These are phyloP conservation scores for Diplodus sargus DNA, from an alignment of 2,797 vertebrate species.

Conservation along the genomic window DNA sequence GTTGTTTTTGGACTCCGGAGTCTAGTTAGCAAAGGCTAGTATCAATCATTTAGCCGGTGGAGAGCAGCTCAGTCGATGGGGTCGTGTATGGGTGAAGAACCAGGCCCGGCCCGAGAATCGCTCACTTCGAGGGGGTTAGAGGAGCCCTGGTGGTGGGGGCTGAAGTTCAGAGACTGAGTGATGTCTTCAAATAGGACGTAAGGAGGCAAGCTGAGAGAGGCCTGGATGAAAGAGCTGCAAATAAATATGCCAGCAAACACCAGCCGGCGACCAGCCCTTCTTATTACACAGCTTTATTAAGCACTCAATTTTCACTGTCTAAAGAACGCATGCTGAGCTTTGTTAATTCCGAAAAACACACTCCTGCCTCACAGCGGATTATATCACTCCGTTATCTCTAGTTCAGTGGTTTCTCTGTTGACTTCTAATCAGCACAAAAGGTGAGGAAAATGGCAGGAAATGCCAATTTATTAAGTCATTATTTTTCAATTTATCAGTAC, in stretches of 20 bases:
- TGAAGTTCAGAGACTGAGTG: conserved; percentile 54
- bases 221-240: conserved; percentile 32
- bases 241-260: conserved; percentile 49
- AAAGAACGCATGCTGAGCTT: conserved; percentile 59
- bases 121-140: conserved; percentile 51
- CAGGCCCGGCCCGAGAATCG: conserved; percentile 54
- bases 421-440: conserved; percentile 38
- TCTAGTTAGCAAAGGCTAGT: conserved; percentile 75
- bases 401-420: conserved; percentile 39
- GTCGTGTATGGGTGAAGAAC: conserved; percentile 73
- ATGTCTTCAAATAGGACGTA: conserved; percentile 59
- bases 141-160: conserved; percentile 32
- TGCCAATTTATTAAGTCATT: conserved; percentile 26
- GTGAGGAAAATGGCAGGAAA: conserved; percentile 20
- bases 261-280: conserved; percentile 17
- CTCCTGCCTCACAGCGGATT: conserved; percentile 30
- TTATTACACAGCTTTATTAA: conserved; percentile 63
- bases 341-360: conserved; percentile 59
- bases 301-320: conserved; percentile 55
- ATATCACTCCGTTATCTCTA: conserved; percentile 35
- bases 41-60: conserved; percentile 74
- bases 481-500: conserved; percentile 25
- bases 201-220: conserved; percentile 43
- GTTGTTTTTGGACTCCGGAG: conserved; percentile 75
- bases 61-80: conserved; percentile 64